Evolutionary conservation across 2,113 vertebrate genomes (phyloP).

Genomic region (Xiphophorus hellerii): DNA sequence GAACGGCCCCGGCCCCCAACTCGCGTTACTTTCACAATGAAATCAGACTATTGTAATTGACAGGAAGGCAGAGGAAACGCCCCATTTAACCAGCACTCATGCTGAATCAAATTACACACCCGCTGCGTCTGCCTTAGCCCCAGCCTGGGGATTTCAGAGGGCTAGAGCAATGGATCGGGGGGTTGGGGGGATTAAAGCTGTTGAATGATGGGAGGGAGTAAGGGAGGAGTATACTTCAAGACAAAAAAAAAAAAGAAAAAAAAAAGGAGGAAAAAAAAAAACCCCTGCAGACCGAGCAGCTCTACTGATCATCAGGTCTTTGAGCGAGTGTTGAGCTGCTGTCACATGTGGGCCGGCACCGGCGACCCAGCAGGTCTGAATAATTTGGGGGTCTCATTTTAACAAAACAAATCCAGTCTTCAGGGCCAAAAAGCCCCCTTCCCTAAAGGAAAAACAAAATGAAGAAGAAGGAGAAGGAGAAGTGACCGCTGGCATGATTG

Average conservation of each 20-base stretch:
- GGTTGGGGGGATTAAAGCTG: conserved; percentile 70
- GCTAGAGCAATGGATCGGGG: conserved; percentile 30
- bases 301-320: conserved; percentile 55
- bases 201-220: conserved; percentile 49
- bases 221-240: conserved; percentile 34
- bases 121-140: conserved; percentile 73
- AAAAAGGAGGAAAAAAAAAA: conserved; percentile 30
- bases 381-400: conserved; percentile 43
- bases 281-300: conserved; percentile 43
- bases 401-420: conserved; percentile 30
- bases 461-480: conserved; percentile 8
- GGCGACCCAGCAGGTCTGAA: conserved; percentile 43
- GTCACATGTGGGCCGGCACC: conserved; percentile 43
- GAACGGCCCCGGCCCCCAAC: conserved; percentile 47
- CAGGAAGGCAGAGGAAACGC: conserved; percentile 80
- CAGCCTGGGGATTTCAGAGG: conserved; percentile 72
- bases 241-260: conserved; percentile 29
- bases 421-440: conserved; percentile 13
- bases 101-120: conserved; percentile 84
- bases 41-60: conserved; percentile 84
- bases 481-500: conserved; percentile 7
- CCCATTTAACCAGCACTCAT: conserved; percentile 80
- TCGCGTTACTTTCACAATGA: conserved; percentile 66
- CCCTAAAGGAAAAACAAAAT: background rate
- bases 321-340: conserved; percentile 34